A percentile compares a stretch with the other conserved stretches of the same genome.
Conservation (phyloP, 2,888 invertebrate species). For the Mesochorus sp. region DNA sequence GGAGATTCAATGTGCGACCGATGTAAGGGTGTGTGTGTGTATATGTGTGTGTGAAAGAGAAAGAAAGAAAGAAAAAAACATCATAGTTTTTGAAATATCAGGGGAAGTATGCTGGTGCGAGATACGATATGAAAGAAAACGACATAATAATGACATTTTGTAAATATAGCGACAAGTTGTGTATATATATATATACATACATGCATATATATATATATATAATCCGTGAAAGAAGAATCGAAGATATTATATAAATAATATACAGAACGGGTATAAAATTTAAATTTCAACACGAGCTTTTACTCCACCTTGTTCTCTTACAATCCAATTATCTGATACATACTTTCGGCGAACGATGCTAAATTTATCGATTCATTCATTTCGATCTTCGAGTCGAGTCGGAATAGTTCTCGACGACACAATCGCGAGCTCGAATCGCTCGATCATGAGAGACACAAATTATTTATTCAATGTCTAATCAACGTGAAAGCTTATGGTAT, state of each 20-base stretch:
- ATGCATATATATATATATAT: neutral
- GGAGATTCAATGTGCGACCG: slow-evolving; percentile 14
- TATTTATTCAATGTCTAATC: no score
- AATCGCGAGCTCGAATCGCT: no score
- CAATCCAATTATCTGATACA: slow-evolving; percentile 21
- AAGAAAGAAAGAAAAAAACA: slow-evolving; percentile 20
- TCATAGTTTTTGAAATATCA: slow-evolving; percentile 33
- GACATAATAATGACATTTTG: slow-evolving; percentile 56
- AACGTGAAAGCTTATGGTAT: no score
- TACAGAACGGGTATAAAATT: slow-evolving; percentile 41
- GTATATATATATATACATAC: no score
- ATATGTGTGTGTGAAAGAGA: no score
- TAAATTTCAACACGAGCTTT: slow-evolving; percentile 42
- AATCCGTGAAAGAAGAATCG: slow-evolving; percentile 21
- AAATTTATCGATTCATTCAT: no score
- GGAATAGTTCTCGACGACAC: no score
- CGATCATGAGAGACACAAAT: no score
- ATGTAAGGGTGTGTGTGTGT: slow-evolving; percentile 22
- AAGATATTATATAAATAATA: slow-evolving; percentile 23
- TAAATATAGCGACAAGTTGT: slow-evolving; percentile 55
- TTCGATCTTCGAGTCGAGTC: no score
- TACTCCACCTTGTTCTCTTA: slow-evolving; percentile 29
- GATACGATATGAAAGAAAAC: slow-evolving; percentile 16
- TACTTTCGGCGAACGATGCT: no score
- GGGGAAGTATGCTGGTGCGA: slow-evolving; percentile 16